A percentile compares a stretch with the other conserved stretches of the same genome.
These are phyloP conservation scores for Cairina moschata DNA, from an alignment of 2,113 vertebrate species.

Conservation along the genomic window DNA sequence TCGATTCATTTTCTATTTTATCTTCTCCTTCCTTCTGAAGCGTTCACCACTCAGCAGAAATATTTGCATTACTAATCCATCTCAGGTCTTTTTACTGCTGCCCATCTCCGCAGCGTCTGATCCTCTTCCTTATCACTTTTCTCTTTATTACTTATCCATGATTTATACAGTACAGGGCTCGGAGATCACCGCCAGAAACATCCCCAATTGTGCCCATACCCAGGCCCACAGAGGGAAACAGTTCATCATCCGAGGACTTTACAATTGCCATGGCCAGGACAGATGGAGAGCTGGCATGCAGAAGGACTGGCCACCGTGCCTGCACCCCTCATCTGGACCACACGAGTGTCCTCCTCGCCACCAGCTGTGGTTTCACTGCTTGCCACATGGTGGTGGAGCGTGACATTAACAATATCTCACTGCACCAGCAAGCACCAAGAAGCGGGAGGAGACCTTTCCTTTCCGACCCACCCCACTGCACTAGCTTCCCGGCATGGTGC, in stretches of 20 bases:
- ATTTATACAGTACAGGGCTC: background rate
- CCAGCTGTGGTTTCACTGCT: background rate
- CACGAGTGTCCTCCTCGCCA: background rate
- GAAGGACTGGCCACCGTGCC: background rate
- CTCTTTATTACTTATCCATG: background rate
- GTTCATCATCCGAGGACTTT: background rate
- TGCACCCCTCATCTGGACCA: background rate
- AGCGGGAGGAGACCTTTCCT: background rate
- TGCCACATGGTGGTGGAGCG: background rate
- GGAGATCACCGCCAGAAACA: background rate
- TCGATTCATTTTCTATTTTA: background rate
- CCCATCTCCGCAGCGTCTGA: background rate
- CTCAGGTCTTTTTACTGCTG: background rate
- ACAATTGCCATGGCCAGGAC: background rate
- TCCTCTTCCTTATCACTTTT: background rate
- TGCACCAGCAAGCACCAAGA: background rate
- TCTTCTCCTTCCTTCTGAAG: background rate
- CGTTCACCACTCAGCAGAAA: background rate
- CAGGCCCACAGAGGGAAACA: background rate
- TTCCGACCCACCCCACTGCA: background rate
- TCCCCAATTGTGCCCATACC: background rate
- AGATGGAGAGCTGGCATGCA: background rate
- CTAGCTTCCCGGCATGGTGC: background rate
- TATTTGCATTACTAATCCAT: background rate
- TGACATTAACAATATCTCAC: background rate